Evolutionary conservation across 2,113 vertebrate genomes (phyloP), one percentile per base, ranked within the genome.

Genomic region (Crocuta crocuta): DNA sequence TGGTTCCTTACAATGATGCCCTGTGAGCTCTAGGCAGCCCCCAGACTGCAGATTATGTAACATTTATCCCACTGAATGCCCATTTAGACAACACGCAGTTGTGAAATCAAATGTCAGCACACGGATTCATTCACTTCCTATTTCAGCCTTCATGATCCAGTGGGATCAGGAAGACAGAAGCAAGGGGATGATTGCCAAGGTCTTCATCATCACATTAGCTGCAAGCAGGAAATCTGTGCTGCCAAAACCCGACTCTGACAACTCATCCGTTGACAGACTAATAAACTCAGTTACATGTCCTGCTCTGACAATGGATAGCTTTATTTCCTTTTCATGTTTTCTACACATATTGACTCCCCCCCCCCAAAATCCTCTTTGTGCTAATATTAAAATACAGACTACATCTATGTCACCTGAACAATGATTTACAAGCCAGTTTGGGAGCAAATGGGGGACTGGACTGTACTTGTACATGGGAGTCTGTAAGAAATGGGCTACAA

Each of bases 131-230:
- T 95, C 50, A 12, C 79, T 78, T 95, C 43, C 31, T 94, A 70
- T 82, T 61, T 10, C 73, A 91, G 63, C 61, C 97, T 63, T 97
- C 88, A 45, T 0, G 93, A 58, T n/a, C n/a, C 86, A 91, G 48
- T 48, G 5, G 15, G 61, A 96, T 93, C 89, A 95, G 90, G 39
- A 28, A 94, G 85, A 89, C 87, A 94, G 93, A 97, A 98, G 19
- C 58, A 33, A 84, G 68, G 61, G 53, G 92, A 55, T 17, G 71
- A 97, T 94, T 39, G 10, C 88, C 86, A 96, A 89, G 92, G 92
- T 97, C 82, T 86, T 95, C 83, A 92, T 96, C 94, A 96, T 89
- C 89, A 76, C 80, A 96, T 98, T 97, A 98, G 98, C 98, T 88
- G 95, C 58, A 96, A 98, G 93, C 84, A 97, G 84, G n/a, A 97